phyloP scores from a whole-genome alignment of 2,888 invertebrate genomes.

The Dendrolimus houi region DNA sequence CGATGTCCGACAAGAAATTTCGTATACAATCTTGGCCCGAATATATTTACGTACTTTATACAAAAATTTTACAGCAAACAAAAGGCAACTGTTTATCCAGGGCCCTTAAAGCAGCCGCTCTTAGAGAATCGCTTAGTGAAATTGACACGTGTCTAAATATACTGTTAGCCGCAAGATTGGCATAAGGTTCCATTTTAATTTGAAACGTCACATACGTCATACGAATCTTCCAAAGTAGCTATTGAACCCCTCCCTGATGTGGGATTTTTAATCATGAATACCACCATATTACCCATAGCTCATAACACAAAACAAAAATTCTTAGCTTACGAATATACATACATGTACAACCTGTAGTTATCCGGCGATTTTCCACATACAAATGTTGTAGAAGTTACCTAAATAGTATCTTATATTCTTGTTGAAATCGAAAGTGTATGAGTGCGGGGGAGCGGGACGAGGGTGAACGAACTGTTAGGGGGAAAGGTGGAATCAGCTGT shows the following conservation, averaged over 20 bases:
- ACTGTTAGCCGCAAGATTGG: not conserved
- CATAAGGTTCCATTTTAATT: not conserved
- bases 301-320: too few species aligned
- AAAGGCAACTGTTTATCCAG: too few species aligned
- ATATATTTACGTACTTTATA: too few species aligned
- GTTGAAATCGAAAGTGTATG: conserved; percentile 49
- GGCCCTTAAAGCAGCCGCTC: too few species aligned
- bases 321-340: not conserved
- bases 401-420: conserved; percentile 24
- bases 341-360: not conserved
- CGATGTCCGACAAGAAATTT: too few species aligned
- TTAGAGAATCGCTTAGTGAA: too few species aligned
- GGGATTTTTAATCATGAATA: too few species aligned
- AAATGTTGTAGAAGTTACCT: conserved; percentile 2
- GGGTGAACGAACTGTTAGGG: conserved; percentile 57
- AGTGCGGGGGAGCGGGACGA: conserved; percentile 36
- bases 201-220: not conserved
- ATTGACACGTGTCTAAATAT: too few species aligned
- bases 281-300: too few species aligned
- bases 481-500: conserved; percentile 67
- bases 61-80: too few species aligned
- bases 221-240: not conserved
- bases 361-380: not conserved
- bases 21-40: too few species aligned
- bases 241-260: too few species aligned